These are phyloP conservation scores for Platycheirus rosarum DNA, from an alignment of 2,888 invertebrate genomes.

Conservation along the genomic window DNA sequence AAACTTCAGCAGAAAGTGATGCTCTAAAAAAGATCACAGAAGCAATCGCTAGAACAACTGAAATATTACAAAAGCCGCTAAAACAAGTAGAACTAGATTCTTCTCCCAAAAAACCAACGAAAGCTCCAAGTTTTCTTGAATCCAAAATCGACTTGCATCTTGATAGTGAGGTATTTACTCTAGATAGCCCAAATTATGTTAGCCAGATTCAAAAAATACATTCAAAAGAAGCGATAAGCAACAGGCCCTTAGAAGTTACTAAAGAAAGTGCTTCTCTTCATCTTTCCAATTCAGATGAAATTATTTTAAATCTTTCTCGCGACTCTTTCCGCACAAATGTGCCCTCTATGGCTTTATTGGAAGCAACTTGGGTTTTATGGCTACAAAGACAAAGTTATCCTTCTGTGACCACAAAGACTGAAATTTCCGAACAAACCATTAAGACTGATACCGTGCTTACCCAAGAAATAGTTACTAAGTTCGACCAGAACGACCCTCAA, in stretches of 20 bases:
- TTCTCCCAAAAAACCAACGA: background rate
- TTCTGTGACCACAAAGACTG: slow-evolving; percentile 39
- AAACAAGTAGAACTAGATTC: slow-evolving; percentile 11
- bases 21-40: slow-evolving; percentile 73
- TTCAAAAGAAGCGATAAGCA: slow-evolving; percentile 66
- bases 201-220: slow-evolving; percentile 72
- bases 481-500: slow-evolving; percentile 22
- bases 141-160: slow-evolving; percentile 61
- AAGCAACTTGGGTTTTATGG: slow-evolving; percentile 41
- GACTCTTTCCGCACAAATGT: slow-evolving; percentile 48
- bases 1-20: slow-evolving; percentile 52
- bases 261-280: background rate
- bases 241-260: background rate
- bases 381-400: slow-evolving; percentile 15
- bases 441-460: slow-evolving; percentile 44
- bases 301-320: slow-evolving; percentile 29
- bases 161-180: slow-evolving; percentile 57
- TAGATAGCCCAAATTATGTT: slow-evolving; percentile 54
- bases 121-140: slow-evolving; percentile 1
- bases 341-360: slow-evolving; percentile 23
- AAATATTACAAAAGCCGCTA: slow-evolving; percentile 68
- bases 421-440: slow-evolving; percentile 19
- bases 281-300: slow-evolving; percentile 18
- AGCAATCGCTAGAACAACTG: slow-evolving; percentile 72
- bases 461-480: slow-evolving; percentile 21